A percentile compares a stretch with the other conserved stretches of the same genome.
Conservation (phyloP, 2,888 invertebrate genomes). For the Pemphredon lugubris region DNA sequence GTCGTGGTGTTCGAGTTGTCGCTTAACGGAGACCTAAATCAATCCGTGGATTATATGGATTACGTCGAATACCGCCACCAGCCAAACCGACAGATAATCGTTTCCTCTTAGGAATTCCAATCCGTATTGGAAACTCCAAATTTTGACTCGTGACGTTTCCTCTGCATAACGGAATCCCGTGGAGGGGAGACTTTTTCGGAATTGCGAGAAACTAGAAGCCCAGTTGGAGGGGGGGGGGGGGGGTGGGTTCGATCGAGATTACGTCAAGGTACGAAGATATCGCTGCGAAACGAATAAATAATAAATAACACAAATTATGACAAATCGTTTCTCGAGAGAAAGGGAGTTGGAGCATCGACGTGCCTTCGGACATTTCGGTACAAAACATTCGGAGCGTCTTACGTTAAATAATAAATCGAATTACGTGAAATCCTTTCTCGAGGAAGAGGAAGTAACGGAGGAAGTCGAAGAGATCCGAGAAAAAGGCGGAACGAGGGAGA, state of each 20-base stretch:
- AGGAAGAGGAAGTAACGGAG: conserved; percentile 49
- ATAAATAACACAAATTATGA: too few species aligned
- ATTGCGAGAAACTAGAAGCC: too few species aligned
- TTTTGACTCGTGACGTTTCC: conserved; percentile 12
- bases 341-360: too few species aligned
- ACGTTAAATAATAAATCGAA: not conserved
- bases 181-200: not conserved
- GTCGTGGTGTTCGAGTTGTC: conserved; percentile 29
- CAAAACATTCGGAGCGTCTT: too few species aligned
- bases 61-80: conserved; percentile 68
- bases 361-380: too few species aligned
- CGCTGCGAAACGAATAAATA: not conserved
- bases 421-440: conserved; percentile 12
- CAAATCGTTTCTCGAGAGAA: too few species aligned
- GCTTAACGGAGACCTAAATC: conserved; percentile 44
- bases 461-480: conserved; percentile 23
- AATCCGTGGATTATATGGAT: conserved; percentile 55
- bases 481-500: conserved; percentile 25
- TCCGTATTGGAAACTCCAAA: conserved; percentile 28
- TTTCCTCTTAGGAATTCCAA: conserved; percentile 1
- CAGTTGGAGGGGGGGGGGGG: too few species aligned
- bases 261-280: too few species aligned
- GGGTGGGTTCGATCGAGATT: too few species aligned
- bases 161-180: not conserved
- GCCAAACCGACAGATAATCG: conserved; percentile 60